These are phyloP conservation scores for Beris chalybata DNA, from an alignment of 2,888 invertebrate genomes.

Conservation along the genomic window DNA sequence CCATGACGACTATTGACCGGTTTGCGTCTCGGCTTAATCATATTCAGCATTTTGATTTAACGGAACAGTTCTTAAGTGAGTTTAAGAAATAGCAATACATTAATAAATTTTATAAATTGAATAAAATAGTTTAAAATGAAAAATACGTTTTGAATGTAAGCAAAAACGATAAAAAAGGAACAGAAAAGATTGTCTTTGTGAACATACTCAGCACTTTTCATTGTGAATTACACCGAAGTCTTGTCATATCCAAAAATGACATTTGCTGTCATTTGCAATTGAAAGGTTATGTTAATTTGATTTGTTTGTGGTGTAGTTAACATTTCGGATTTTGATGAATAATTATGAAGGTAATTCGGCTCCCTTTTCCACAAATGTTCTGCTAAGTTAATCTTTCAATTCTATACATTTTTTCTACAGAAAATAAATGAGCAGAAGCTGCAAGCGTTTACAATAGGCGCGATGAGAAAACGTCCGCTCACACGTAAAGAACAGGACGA, in stretches of 20 bases:
- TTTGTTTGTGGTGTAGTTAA: slow-evolving; percentile 5
- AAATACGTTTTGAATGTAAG: too few relatives aligned
- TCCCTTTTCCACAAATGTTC: background rate
- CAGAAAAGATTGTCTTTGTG: too few relatives aligned
- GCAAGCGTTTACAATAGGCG: slow-evolving; percentile 74
- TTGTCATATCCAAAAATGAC: too few relatives aligned
- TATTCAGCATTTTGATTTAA: slow-evolving; percentile 7
- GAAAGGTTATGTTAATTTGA: too few relatives aligned
- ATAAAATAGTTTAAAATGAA: too few relatives aligned
- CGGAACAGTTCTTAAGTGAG: too few relatives aligned
- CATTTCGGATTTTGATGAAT: slow-evolving; percentile 9
- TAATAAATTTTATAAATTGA: too few relatives aligned
- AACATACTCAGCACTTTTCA: too few relatives aligned
- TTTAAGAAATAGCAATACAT: too few relatives aligned
- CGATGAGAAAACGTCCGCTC: slow-evolving; percentile 69
- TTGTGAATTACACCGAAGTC: too few relatives aligned
- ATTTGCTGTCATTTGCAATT: too few relatives aligned
- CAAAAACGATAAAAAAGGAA: too few relatives aligned
- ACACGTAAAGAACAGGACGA: slow-evolving; percentile 86
- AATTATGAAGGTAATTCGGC: slow-evolving; percentile 24
- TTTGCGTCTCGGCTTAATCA: slow-evolving; percentile 4
- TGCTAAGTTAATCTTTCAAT: background rate
- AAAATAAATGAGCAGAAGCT: slow-evolving; percentile 73
- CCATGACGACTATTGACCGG: slow-evolving; percentile 25
- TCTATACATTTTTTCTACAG: slow-evolving; percentile 44